Evolutionary conservation across 2,113 vertebrate species (phyloP).

Genomic region (Carlito syrichta): DNA sequence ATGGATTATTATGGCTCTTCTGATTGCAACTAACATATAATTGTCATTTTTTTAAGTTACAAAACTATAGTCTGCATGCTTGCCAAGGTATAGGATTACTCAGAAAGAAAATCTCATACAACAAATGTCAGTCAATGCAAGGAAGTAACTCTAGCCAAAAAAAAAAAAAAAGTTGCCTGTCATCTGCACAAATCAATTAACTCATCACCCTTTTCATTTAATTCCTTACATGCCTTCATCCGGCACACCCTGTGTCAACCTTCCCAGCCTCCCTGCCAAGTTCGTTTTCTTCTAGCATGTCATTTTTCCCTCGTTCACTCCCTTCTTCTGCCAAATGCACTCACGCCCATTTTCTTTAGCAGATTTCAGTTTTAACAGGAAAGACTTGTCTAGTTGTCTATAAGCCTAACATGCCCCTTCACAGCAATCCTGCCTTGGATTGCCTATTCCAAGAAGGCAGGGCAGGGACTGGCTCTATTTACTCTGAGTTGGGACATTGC

Average conservation of each 20-base stretch:
- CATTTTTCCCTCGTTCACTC: neutral
- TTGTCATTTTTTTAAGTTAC: neutral
- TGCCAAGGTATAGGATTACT: neutral
- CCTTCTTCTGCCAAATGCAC: neutral
- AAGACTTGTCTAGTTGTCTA: neutral
- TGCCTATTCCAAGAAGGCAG: neutral
- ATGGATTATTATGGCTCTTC: neutral
- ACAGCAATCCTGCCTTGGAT: accelerated
- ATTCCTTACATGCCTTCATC: accelerated
- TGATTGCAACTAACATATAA: neutral
- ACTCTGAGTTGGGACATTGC: neutral
- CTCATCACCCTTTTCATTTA: neutral
- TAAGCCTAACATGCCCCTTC: accelerated
- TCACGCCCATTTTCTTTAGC: neutral
- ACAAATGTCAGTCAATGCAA: neutral
- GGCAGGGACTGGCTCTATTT: neutral
- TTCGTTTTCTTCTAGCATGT: accelerated
- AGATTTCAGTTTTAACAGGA: neutral
- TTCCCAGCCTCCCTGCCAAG: neutral
- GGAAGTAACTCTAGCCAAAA: neutral
- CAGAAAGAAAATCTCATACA: neutral
- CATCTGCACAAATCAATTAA: neutral
- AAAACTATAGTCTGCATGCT: neutral
- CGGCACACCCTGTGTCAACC: accelerated
- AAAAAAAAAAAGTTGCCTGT: neutral